These are phyloP conservation scores for Hylaea fasciaria DNA, from an alignment of 2,888 invertebrate species.

Conservation along the genomic window DNA sequence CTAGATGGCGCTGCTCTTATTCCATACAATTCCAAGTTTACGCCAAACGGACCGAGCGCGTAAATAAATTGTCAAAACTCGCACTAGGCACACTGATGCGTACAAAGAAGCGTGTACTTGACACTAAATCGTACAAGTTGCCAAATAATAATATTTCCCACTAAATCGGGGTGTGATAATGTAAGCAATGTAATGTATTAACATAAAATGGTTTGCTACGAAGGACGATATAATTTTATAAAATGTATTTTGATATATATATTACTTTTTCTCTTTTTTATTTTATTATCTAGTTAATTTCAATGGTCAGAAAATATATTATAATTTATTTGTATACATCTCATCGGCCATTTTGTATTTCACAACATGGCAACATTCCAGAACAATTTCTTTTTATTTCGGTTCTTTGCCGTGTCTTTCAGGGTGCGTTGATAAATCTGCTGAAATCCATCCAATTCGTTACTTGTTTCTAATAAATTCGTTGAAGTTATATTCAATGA, in stretches of 20 bases:
- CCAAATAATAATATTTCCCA: not conserved
- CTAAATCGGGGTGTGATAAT: too few relatives aligned
- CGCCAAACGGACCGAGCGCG: too few relatives aligned
- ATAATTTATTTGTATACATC: not conserved
- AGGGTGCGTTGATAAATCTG: conserved; percentile 80
- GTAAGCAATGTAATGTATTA: too few relatives aligned
- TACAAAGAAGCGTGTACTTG: conserved; percentile 33
- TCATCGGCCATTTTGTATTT: conserved; percentile 5
- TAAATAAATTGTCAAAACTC: too few relatives aligned
- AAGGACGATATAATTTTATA: too few relatives aligned
- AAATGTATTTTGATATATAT: too few relatives aligned
- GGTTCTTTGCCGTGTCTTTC: conserved; percentile 83
- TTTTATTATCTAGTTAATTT: too few relatives aligned
- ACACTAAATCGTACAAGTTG: conserved; percentile 1
- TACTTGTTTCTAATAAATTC: conserved; percentile 46
- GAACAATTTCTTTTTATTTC: conserved; percentile 72
- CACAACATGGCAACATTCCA: conserved; percentile 58
- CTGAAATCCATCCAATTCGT: conserved; percentile 66
- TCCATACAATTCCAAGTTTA: too few relatives aligned
- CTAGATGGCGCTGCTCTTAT: too few relatives aligned
- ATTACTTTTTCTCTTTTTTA: too few relatives aligned
- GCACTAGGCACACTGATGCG: too few relatives aligned
- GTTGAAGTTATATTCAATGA: conserved; percentile 45
- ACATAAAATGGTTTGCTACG: too few relatives aligned
- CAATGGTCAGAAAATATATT: not conserved